Conservation (phyloP, 2,113 vertebrate species). For the Tetraodon nigroviridis region DNA sequence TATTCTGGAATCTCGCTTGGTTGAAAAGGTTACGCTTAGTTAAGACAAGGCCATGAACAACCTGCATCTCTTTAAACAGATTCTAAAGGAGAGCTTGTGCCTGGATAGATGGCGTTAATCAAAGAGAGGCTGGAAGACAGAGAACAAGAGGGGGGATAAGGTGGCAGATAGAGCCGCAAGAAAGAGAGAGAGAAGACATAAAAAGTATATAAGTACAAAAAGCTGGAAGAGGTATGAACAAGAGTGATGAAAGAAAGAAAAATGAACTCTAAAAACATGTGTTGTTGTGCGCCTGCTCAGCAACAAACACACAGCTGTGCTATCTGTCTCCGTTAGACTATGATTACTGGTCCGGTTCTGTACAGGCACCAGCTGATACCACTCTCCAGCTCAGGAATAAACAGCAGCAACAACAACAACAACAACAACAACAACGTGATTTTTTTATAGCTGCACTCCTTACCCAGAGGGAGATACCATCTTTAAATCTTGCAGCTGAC, state of each 20-base stretch:
- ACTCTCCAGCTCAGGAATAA: conserved; percentile 31
- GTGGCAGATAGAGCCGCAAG: conserved; percentile 14
- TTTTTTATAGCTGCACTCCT: conserved; percentile 26
- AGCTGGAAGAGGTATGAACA: conserved; percentile 19
- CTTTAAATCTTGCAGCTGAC: conserved; percentile 15
- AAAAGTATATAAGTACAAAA: conserved; percentile 11
- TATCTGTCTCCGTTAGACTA: conserved; percentile 31
- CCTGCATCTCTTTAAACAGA: conserved; percentile 45
- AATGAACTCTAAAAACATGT: conserved; percentile 42
- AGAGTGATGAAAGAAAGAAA: conserved; percentile 25
- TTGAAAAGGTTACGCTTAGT: conserved; percentile 55
- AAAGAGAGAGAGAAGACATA: conserved; percentile 8
- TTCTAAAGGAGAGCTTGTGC: conserved; percentile 48
- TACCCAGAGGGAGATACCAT: conserved; percentile 9
- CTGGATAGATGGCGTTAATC: conserved; percentile 59
- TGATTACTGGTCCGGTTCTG: conserved; percentile 44
- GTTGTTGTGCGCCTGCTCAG: conserved; percentile 34
- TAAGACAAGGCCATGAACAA: conserved; percentile 42
- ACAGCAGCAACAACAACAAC: conserved; percentile 2
- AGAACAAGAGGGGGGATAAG: not conserved
- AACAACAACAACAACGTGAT: conserved; percentile 1
- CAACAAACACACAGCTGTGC: conserved; percentile 32
- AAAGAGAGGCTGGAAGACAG: conserved; percentile 18
- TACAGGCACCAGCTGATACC: conserved; percentile 35
- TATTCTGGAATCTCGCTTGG: conserved; percentile 16